Evolutionary conservation across 2,113 vertebrate species (phyloP).

Genomic region (Grammomys dolichurus): DNA sequence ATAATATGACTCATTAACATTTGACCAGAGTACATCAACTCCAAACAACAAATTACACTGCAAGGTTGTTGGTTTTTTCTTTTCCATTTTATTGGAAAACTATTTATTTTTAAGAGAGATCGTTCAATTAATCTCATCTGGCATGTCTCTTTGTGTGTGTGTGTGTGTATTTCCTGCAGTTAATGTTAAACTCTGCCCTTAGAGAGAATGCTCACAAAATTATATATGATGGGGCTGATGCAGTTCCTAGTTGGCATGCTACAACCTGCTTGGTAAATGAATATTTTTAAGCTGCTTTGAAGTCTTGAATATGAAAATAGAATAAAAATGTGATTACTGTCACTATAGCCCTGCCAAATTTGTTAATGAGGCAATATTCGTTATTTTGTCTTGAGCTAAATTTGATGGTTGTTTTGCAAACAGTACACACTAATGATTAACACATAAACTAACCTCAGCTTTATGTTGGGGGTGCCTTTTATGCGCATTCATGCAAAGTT

Average conservation of each 20-base stretch:
- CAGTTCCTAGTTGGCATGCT: conserved; percentile 79
- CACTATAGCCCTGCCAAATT: conserved; percentile 82
- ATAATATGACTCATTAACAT: conserved; percentile 67
- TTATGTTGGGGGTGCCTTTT: conserved; percentile 67
- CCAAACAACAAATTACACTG: conserved; percentile 77
- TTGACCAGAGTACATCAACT: conserved; percentile 60
- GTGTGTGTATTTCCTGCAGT: conserved; percentile 62
- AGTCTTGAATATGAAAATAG: conserved; percentile 85
- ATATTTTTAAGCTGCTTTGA: conserved; percentile 84
- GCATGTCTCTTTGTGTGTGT: conserved; percentile 47
- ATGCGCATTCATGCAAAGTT: conserved; percentile 70
- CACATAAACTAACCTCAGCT: conserved; percentile 78
- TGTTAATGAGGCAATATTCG: conserved; percentile 86
- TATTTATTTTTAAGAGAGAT: conserved; percentile 82
- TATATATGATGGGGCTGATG: conserved; percentile 78
- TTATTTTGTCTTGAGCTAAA: conserved; percentile 83
- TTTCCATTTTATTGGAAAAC: conserved; percentile 65
- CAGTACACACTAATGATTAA: conserved; percentile 83
- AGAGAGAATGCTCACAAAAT: conserved; percentile 79
- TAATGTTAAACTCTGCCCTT: conserved; percentile 80
- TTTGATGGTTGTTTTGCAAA: conserved; percentile 81
- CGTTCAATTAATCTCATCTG: conserved; percentile 83
- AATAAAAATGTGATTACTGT: conserved; percentile 86
- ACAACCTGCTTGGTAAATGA: conserved; percentile 83
- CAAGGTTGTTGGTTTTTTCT: conserved; percentile 18